phyloP scores from a whole-genome alignment of 2,113 vertebrate genomes.

The Ancistrus triradiatus region DNA sequence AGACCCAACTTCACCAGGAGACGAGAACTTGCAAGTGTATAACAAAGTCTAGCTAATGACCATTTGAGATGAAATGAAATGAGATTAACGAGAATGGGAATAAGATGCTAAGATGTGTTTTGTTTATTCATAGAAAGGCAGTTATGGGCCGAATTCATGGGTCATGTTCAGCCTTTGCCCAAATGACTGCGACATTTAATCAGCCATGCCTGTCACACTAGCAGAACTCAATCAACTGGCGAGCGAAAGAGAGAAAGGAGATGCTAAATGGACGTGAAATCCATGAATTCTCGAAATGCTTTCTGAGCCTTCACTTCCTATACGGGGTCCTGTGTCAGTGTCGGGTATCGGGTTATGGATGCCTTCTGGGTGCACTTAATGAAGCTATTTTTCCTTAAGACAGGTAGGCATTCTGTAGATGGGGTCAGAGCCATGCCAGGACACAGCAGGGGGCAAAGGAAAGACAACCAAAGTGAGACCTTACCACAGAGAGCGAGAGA shows the following conservation, averaged over 20 bases:
- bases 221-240: conserved; percentile 51
- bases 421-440: conserved; percentile 30
- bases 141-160: background rate
- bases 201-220: conserved; percentile 60
- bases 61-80: conserved; percentile 47
- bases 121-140: conserved; percentile 23
- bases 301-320: conserved; percentile 6
- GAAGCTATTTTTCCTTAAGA: conserved; percentile 26
- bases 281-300: conserved; percentile 39
- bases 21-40: too few relatives aligned
- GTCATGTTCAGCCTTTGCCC: conserved; percentile 43
- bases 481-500: background rate
- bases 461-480: conserved; percentile 13
- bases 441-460: conserved; percentile 34
- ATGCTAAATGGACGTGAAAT: conserved; percentile 56
- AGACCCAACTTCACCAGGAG: too few relatives aligned
- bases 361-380: conserved; percentile 6
- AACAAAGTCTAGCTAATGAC: conserved; percentile 39
- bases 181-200: conserved; percentile 60
- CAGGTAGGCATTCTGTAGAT: conserved; percentile 42
- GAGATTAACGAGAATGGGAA: conserved; percentile 41
- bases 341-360: conserved; percentile 2
- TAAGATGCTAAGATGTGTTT: conserved; percentile 31
- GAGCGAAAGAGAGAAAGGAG: background rate
- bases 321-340: conserved; percentile 11